phyloP scores from a whole-genome alignment of 2,113 vertebrate species.

The Mola mola region DNA sequence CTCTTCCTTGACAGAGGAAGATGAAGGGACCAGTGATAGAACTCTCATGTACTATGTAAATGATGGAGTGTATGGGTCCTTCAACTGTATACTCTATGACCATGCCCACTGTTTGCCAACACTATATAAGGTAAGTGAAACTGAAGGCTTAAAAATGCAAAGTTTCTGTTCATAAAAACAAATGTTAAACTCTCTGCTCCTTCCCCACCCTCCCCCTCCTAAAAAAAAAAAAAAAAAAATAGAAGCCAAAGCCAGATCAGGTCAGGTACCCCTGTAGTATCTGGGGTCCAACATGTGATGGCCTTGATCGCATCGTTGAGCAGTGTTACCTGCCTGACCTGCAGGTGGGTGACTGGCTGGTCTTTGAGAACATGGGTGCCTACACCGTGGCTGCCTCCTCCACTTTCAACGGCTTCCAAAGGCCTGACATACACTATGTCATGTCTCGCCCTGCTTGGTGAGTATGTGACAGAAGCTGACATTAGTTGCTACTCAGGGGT shows the following conservation, averaged over 20 bases:
- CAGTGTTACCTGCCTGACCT: conserved; percentile 89
- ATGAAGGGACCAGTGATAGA: conserved; percentile 84
- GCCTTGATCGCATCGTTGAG: conserved; percentile 94
- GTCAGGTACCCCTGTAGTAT: conserved; percentile 91
- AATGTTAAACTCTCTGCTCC: background rate
- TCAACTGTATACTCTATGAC: conserved; percentile 96
- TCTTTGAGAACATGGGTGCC: conserved; percentile 98
- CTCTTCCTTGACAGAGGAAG: conserved; percentile 84
- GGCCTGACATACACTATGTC: conserved; percentile 90
- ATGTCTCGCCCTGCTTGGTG: conserved; percentile 92
- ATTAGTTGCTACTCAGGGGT: background rate
- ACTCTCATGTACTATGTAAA: conserved; percentile 99
- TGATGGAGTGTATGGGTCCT: conserved; percentile 97
- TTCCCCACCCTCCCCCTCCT: too few relatives aligned
- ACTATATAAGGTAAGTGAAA: conserved; percentile 87
- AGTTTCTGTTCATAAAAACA: background rate
- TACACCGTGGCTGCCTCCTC: conserved; percentile 96
- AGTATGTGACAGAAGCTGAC: conserved; percentile 58
- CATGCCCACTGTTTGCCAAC: conserved; percentile 92
- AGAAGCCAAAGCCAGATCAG: conserved; percentile 95
- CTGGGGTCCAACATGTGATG: conserved; percentile 97
- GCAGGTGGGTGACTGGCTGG: conserved; percentile 95
- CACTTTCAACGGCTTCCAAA: conserved; percentile 98
- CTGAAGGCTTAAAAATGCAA: background rate
- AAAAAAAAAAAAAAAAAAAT: too few relatives aligned